phyloP scores from a whole-genome alignment of 1,140 invertebrate species.

The Monomorium pharaonis region DNA sequence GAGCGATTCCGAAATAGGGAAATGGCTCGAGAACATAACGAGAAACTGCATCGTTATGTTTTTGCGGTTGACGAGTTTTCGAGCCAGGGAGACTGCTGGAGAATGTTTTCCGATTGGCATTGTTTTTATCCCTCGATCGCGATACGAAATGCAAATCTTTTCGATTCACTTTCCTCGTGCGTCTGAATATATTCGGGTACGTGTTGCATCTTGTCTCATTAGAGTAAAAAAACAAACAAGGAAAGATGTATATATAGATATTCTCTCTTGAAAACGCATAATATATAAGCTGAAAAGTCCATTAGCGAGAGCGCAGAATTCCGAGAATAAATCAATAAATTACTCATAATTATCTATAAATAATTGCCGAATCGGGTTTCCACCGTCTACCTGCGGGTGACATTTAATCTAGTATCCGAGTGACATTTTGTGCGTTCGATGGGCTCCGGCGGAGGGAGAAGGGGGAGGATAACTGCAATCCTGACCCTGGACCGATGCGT shows the following conservation, averaged over 20 bases:
- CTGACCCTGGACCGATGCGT: conserved; percentile 25
- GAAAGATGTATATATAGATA: neutral
- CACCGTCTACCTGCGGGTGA: neutral
- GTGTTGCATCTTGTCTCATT: neutral
- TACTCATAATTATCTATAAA: neutral
- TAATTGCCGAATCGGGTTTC: neutral
- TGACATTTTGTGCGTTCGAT: neutral
- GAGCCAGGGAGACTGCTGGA: neutral
- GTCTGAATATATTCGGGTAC: neutral
- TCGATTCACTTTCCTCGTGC: neutral
- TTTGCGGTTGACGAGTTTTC: conserved; percentile 16
- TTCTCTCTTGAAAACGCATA: neutral
- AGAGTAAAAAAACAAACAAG: neutral
- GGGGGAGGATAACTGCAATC: neutral
- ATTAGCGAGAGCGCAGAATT: neutral
- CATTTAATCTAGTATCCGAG: conserved; percentile 11
- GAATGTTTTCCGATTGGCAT: neutral
- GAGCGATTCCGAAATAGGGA: neutral
- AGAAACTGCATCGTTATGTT: conserved; percentile 8
- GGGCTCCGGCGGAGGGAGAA: neutral
- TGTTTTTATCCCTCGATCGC: neutral
- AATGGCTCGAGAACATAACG: neutral
- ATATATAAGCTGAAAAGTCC: neutral
- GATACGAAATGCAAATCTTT: neutral
- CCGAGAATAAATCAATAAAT: neutral